Conservation (phyloP, 2,113 vertebrate genomes). For the Oryzias celebensis region DNA sequence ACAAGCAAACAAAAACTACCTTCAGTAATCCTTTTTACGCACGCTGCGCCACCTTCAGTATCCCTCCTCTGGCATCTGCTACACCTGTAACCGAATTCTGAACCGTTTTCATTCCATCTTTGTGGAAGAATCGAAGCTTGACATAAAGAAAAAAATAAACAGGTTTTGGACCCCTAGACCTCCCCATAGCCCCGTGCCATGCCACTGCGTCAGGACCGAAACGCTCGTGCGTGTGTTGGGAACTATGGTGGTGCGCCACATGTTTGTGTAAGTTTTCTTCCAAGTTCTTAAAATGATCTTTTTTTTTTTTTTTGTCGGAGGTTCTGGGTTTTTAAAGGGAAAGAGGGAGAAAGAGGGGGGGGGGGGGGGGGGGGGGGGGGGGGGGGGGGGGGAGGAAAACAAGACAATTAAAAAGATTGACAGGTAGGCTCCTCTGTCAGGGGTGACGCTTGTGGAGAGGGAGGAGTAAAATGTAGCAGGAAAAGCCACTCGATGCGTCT, state of each 20-base stretch:
- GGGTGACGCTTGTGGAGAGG: conserved; percentile 97
- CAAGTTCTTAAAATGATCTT: neutral
- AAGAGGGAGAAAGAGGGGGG: conserved; percentile 89
- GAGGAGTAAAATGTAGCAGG: conserved; percentile 98
- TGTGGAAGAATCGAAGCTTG: neutral
- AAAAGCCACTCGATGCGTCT: conserved; percentile 99
- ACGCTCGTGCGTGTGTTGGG: neutral
- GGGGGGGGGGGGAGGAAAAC: conserved; percentile 91
- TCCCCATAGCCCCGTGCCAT: conserved; percentile 6
- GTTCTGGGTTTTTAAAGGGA: conserved; percentile 45
- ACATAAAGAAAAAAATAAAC: neutral
- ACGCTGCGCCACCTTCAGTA: neutral
- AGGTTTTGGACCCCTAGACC: conserved; percentile 7
- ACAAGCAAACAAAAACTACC: neutral
- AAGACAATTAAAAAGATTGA: conserved; percentile 99
- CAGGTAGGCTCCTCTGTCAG: conserved; percentile 99
- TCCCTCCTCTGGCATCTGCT: neutral
- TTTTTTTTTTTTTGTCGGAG: conserved; percentile 74
- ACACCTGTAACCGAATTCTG: conserved; percentile 55
- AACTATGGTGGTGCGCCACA: conserved; percentile 11
- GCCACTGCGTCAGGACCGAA: neutral
- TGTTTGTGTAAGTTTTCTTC: conserved; percentile 26
- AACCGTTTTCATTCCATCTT: neutral
- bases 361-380: conserved; percentile 83
- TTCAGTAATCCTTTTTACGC: neutral